Conservation (phyloP, 2,888 invertebrate genomes). For the Caenorhabditis sulstoni region DNA sequence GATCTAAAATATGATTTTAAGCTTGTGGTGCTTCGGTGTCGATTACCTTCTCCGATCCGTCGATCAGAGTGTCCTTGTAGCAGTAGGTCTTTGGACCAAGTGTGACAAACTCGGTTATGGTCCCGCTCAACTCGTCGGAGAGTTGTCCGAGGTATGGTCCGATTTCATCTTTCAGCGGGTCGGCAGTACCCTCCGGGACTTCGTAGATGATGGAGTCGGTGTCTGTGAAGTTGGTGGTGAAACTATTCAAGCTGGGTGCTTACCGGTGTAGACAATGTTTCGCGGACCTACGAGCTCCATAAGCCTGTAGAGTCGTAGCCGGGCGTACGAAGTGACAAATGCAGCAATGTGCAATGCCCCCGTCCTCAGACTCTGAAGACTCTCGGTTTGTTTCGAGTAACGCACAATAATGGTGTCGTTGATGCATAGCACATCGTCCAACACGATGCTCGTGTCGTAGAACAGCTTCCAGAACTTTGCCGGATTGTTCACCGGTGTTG, state of each 20-base stretch:
- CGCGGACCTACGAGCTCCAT: background rate
- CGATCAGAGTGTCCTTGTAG: background rate
- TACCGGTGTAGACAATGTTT: background rate
- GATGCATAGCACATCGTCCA: background rate
- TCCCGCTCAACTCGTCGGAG: background rate
- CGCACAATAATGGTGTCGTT: background rate
- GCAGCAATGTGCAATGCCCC: slow-evolving; percentile 7
- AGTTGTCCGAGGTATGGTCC: slow-evolving; percentile 3
- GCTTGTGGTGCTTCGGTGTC: background rate
- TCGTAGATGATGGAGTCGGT: slow-evolving; percentile 14
- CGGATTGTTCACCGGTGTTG: too few species aligned
- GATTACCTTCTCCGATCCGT: slow-evolving; percentile 2
- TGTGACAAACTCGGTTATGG: slow-evolving; percentile 1
- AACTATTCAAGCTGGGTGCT: background rate
- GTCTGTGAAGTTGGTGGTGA: background rate
- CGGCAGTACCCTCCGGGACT: background rate
- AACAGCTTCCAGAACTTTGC: background rate
- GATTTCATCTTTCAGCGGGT: background rate
- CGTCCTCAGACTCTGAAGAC: background rate
- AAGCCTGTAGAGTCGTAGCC: background rate
- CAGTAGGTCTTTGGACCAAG: background rate
- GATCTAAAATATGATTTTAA: slow-evolving; percentile 6
- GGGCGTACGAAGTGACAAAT: slow-evolving; percentile 1
- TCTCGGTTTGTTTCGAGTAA: background rate
- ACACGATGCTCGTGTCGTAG: background rate